These are phyloP conservation scores for Hyperopisus bebe DNA, from an alignment of 2,113 vertebrate species.

Conservation along the genomic window DNA sequence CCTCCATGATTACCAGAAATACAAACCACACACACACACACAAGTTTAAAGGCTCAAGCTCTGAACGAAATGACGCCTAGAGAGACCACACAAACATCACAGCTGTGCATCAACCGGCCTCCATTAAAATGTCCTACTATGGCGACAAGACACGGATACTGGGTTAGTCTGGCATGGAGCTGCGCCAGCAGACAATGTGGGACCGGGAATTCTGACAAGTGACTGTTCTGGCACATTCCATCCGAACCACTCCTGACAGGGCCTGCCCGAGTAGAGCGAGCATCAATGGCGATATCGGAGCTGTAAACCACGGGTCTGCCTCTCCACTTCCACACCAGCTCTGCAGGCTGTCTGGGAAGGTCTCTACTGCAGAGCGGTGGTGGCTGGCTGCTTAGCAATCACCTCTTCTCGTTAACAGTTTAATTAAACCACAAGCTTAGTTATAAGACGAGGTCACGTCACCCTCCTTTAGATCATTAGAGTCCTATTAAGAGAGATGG, in stretches of 20 bases:
- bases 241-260: background rate
- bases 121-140: background rate
- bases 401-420: constrained; percentile 13
- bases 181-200: background rate
- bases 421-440: constrained; percentile 21
- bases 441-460: background rate
- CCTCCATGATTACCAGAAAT: background rate
- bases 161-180: background rate
- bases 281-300: background rate
- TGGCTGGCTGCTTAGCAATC: background rate
- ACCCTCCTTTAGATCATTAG: background rate
- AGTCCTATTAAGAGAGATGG: background rate
- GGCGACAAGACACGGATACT: background rate
- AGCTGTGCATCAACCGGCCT: background rate
- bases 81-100: background rate
- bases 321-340: background rate
- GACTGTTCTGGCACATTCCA: background rate
- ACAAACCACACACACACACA: background rate
- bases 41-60: background rate
- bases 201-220: background rate
- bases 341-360: background rate
- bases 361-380: background rate
- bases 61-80: background rate
- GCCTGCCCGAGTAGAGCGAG: background rate
- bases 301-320: background rate